Conservation (phyloP, 2,113 vertebrate genomes). For the Circaetus cinerascens region DNA sequence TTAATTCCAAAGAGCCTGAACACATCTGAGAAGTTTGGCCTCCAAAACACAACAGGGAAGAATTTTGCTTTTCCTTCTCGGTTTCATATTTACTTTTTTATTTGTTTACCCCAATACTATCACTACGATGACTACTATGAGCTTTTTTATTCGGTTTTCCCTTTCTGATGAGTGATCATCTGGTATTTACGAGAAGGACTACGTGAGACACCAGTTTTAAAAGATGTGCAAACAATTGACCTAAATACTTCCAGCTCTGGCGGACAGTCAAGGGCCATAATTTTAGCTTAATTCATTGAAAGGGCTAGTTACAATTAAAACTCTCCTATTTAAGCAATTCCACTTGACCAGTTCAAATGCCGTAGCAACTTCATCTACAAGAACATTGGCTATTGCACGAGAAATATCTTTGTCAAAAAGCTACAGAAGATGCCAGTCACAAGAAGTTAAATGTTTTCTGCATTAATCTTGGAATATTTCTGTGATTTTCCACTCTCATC, state of each 20-base stretch:
- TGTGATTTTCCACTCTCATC: not conserved
- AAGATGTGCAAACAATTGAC: not conserved
- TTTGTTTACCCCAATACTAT: conserved; percentile 23
- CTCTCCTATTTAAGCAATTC: not conserved
- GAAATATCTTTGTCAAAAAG: not conserved
- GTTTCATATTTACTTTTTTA: conserved; percentile 32
- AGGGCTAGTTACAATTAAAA: not conserved
- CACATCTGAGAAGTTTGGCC: conserved; percentile 13
- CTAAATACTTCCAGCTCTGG: conserved; percentile 2
- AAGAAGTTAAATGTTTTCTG: not conserved
- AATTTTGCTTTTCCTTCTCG: not conserved
- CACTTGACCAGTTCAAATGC: not conserved
- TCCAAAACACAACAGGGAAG: conserved; percentile 31
- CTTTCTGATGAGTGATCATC: conserved; percentile 4
- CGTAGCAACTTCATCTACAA: not conserved
- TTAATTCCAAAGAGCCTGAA: conserved; percentile 25
- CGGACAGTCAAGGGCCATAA: not conserved
- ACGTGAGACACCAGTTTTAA: not conserved
- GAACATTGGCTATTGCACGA: not conserved
- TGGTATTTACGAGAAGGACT: conserved; percentile 23
- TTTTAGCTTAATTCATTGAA: not conserved
- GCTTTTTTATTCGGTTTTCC: not conserved
- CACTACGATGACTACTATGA: not conserved
- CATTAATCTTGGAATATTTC: not conserved
- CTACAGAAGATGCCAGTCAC: not conserved